phyloP scores from a whole-genome alignment of 2,888 invertebrate genomes.

The Drosophila incognita region DNA sequence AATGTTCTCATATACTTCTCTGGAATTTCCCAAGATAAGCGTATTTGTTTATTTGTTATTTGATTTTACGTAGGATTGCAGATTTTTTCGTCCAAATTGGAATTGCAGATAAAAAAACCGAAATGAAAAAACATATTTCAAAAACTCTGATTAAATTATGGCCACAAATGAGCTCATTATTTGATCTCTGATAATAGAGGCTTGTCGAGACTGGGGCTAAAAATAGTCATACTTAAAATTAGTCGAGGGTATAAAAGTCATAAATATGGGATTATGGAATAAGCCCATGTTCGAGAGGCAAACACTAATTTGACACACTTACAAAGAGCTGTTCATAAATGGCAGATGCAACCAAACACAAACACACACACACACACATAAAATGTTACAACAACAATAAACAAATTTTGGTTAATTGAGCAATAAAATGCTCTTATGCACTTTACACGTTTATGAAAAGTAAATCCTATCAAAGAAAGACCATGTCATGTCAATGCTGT shows the following conservation, averaged over 20 bases:
- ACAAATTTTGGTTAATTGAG: conserved; percentile 48
- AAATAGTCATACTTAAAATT: background rate
- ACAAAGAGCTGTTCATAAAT: conserved; percentile 23
- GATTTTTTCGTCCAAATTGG: background rate
- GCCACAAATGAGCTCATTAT: conserved; percentile 9
- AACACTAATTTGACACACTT: conserved; percentile 36
- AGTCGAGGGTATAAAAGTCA: conserved; percentile 18
- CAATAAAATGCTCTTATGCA: conserved; percentile 61
- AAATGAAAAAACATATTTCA: background rate
- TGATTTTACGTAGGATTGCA: conserved; percentile 10
- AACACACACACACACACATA: conserved; percentile 4
- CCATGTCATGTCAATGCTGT: background rate
- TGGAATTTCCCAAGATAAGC: conserved; percentile 41
- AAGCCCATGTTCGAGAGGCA: conserved; percentile 19
- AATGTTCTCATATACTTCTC: conserved; percentile 26
- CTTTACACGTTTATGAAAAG: conserved; percentile 53
- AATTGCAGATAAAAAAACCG: conserved; percentile 7
- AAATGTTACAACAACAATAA: conserved; percentile 30
- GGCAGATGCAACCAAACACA: conserved; percentile 12
- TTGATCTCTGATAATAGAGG: background rate
- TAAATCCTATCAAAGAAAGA: conserved; percentile 4
- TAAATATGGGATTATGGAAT: conserved; percentile 51
- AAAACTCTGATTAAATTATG: conserved; percentile 9
- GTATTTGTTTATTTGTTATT: conserved; percentile 18
- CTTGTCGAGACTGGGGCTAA: background rate